Evolutionary conservation across 1,140 invertebrate species (phyloP).

Genomic region (Halictus rubicundus): DNA sequence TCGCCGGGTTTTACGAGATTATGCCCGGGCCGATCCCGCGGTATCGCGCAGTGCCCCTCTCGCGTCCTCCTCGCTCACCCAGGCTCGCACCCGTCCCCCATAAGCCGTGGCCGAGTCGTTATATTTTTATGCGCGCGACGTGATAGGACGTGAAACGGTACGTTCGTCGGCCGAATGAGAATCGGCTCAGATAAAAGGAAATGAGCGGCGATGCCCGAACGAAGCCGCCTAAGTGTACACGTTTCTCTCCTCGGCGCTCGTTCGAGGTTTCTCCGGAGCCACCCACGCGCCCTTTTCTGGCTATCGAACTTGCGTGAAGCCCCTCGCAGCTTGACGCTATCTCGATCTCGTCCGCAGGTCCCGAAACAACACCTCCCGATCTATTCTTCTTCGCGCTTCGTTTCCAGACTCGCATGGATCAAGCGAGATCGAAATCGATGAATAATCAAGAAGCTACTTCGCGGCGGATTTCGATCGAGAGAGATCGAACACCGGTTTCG

Average conservation of each 20-base stretch:
- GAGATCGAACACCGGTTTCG: too few species aligned
- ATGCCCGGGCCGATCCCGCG: constrained; percentile 28
- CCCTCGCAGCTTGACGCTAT: background rate
- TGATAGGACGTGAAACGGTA: constrained; percentile 46
- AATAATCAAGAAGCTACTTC: too few species aligned
- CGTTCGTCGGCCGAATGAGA: constrained; percentile 26
- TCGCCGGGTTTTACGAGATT: constrained; percentile 54
- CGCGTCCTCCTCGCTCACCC: background rate
- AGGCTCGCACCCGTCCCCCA: background rate
- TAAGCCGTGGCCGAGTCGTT: constrained; percentile 58
- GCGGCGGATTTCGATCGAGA: too few species aligned
- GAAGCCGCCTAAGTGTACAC: background rate
- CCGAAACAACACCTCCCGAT: background rate
- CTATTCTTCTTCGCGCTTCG: background rate
- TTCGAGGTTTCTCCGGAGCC: background rate
- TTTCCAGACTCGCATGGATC: background rate
- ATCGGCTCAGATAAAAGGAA: constrained; percentile 33
- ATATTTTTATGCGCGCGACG: constrained; percentile 68
- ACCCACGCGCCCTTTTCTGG: background rate
- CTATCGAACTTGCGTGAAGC: background rate
- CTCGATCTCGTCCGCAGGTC: background rate
- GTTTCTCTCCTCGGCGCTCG: background rate
- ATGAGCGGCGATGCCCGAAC: constrained; percentile 11
- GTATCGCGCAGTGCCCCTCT: constrained; percentile 37
- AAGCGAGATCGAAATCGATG: too few species aligned